Conservation (phyloP, 2,113 vertebrate species). For the Mungos mungo region DNA sequence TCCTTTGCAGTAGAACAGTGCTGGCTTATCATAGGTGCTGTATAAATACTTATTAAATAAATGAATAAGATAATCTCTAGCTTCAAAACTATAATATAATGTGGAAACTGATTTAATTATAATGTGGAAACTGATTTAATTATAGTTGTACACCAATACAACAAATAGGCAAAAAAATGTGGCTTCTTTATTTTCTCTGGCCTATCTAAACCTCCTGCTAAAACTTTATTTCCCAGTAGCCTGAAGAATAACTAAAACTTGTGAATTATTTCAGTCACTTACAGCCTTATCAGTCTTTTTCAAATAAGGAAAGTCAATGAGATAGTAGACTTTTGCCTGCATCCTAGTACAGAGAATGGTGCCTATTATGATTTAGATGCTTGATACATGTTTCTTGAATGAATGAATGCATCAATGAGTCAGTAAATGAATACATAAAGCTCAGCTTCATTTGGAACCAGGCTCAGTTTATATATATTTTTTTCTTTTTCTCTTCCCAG, state of each 20-base stretch:
- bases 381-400: background rate
- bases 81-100: constrained; percentile 3
- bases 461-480: background rate
- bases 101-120: background rate
- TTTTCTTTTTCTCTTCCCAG: background rate
- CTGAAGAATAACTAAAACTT: background rate
- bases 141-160: background rate
- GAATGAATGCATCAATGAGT: background rate
- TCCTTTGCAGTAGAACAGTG: background rate
- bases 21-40: background rate
- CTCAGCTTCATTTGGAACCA: background rate
- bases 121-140: background rate
- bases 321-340: background rate
- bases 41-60: background rate
- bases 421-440: background rate
- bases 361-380: background rate
- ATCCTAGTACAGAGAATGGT: background rate
- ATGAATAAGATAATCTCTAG: background rate
- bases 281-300: background rate
- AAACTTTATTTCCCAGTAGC: background rate
- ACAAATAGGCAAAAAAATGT: background rate
- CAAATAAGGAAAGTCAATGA: background rate
- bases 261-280: background rate
- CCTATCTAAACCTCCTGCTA: background rate
- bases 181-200: background rate